These are phyloP conservation scores for Hydrochoerus hydrochaeris DNA, from an alignment of 2,113 vertebrate genomes.

Conservation along the genomic window DNA sequence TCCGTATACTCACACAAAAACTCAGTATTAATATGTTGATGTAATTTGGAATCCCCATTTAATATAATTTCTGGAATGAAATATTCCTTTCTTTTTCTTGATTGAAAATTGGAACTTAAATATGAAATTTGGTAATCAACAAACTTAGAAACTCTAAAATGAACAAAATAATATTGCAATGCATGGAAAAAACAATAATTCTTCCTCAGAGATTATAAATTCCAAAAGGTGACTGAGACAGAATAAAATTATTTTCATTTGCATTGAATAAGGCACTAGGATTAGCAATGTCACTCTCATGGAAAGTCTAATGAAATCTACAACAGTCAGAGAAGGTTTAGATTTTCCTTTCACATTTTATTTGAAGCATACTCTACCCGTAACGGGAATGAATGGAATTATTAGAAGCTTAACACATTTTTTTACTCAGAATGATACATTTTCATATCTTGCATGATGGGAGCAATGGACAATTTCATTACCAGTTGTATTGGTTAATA, in stretches of 20 bases:
- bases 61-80: slow-evolving; percentile 3
- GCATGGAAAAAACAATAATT: not conserved
- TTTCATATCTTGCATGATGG: not conserved
- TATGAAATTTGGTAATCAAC: slow-evolving; percentile 7
- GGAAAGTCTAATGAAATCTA: slow-evolving; percentile 25
- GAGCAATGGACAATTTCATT: slow-evolving; percentile 16
- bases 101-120: slow-evolving; percentile 31
- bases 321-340: slow-evolving; percentile 35
- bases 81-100: not conserved
- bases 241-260: slow-evolving; percentile 55
- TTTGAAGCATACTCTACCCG: slow-evolving; percentile 12
- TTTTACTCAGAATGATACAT: slow-evolving; percentile 6
- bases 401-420: slow-evolving; percentile 1
- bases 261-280: not conserved
- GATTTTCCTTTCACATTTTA: not conserved
- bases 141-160: slow-evolving; percentile 25
- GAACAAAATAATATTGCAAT: not conserved
- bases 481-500: not conserved
- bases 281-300: slow-evolving; percentile 35
- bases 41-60: slow-evolving; percentile 1
- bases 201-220: slow-evolving; percentile 19
- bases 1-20: not conserved
- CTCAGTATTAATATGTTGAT: not conserved
- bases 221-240: slow-evolving; percentile 34
- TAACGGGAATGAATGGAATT: slow-evolving; percentile 47